These are phyloP conservation scores for Blastobasis adustella DNA, from an alignment of 2,888 invertebrate genomes.

Conservation along the genomic window DNA sequence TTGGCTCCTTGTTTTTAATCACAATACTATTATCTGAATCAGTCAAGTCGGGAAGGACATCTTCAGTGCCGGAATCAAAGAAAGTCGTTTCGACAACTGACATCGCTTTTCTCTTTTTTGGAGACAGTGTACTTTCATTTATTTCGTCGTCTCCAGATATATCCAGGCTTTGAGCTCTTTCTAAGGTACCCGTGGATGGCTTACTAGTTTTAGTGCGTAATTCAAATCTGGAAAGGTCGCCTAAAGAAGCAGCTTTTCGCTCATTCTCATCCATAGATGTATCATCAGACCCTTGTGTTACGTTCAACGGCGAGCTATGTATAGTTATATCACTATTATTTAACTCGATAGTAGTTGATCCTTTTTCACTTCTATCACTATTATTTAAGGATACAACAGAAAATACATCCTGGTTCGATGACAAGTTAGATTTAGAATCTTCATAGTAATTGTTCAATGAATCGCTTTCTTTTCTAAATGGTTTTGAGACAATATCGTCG, in stretches of 20 bases:
- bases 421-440: constrained; percentile 63
- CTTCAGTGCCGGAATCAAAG: constrained; percentile 57
- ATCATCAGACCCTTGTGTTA: constrained; percentile 62
- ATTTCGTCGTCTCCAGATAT: constrained; percentile 76
- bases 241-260: constrained; percentile 85
- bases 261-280: constrained; percentile 75
- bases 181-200: constrained; percentile 76
- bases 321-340: constrained; percentile 84
- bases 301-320: constrained; percentile 79
- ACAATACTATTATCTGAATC: constrained; percentile 48
- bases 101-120: constrained; percentile 81
- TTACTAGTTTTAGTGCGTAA: constrained; percentile 55
- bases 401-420: constrained; percentile 60
- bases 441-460: constrained; percentile 64
- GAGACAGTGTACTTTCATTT: constrained; percentile 56
- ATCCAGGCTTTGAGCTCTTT: constrained; percentile 87
- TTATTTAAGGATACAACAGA: constrained; percentile 62
- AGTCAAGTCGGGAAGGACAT: constrained; percentile 59
- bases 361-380: constrained; percentile 67
- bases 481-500: constrained; percentile 69
- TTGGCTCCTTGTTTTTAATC: constrained; percentile 72
- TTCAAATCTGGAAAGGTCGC: constrained; percentile 83
- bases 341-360: constrained; percentile 80
- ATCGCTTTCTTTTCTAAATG: constrained; percentile 64
- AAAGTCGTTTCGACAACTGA: constrained; percentile 66